Conservation (phyloP, 2,888 invertebrate genomes). For the Tenthredo scrophulariae region DNA sequence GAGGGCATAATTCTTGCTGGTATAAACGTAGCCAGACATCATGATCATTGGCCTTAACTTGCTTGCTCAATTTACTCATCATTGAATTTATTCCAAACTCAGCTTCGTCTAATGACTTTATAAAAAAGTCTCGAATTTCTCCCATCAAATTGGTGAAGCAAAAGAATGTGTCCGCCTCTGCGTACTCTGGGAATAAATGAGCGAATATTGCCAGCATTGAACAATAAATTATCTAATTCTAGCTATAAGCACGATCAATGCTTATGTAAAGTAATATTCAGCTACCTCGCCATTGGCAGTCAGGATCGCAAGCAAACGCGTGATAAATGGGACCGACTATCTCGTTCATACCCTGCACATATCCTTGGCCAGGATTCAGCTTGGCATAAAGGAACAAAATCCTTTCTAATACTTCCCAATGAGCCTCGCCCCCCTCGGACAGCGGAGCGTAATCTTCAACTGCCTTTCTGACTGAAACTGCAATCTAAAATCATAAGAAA, state of each 20-base stretch:
- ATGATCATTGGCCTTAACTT: conserved; percentile 88
- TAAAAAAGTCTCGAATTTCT: conserved; percentile 98
- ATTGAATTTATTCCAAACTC: conserved; percentile 94
- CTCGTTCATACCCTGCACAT: conserved; percentile 99
- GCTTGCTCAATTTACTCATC: conserved; percentile 90
- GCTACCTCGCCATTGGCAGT: conserved; percentile 88
- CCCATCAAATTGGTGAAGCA: conserved; percentile 99
- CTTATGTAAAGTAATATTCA: conserved; percentile 49
- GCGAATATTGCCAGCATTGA: not conserved
- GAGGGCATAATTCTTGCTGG: conserved; percentile 93
- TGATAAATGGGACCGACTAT: conserved; percentile 99
- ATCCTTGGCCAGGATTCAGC: conserved; percentile 97
- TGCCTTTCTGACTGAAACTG: conserved; percentile 88
- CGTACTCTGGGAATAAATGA: conserved; percentile 84
- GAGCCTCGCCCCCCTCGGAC: conserved; percentile 95
- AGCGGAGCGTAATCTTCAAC: conserved; percentile 90
- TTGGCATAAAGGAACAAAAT: conserved; percentile 98
- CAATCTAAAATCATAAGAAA: conserved; percentile 79
- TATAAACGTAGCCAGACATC: conserved; percentile 88
- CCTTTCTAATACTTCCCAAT: conserved; percentile 99
- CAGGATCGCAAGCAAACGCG: conserved; percentile 95
- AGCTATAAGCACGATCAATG: not conserved
- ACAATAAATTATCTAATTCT: not conserved
- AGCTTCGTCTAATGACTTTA: conserved; percentile 96
- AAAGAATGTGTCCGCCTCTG: conserved; percentile 98